Evolutionary conservation across 2,888 invertebrate species (phyloP), one percentile per base, ranked within the genome.

Genomic region (Dasysyrphus tricinctus): DNA sequence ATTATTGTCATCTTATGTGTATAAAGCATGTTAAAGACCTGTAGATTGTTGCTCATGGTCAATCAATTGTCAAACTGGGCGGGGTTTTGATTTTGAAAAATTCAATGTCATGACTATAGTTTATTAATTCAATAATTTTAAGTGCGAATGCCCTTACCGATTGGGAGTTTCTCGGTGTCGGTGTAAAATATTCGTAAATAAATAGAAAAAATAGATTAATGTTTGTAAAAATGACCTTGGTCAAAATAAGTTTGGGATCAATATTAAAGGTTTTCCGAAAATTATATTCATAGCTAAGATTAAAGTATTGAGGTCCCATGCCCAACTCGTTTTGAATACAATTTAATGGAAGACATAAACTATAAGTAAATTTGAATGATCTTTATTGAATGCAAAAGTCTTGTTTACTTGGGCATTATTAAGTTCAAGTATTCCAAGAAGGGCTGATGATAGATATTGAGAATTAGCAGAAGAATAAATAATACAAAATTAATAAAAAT

Each of bases 1-100:
- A 42, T 61, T 14, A 24, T 49, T 49, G 11, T 19, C 49, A 49
- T 49, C 16, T 24, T 42, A 5, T 12, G 3, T 42, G 3, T 67
- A n/a, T 54, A 39, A 39, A 19, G 47, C 6, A n/a, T 37, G 1
- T 11, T 51, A 65, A 65, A 49, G 39, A 37, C 56, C 51, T 29
- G 24, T 44, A 32, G 32, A 14, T 73, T 61, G 65, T 80, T 67
- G 42, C 24, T 42, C 79, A 73, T 79, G 79, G 65, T 73, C 47
- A 65, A 12, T 79, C 57, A 73, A 73, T 29, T 12, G 70, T 70
- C 24, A 63, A 63, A 72, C 4, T 56, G 72, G 72, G 72, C 72
- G 72, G 51, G 37, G 44, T 34, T 56, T 54, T 72, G 72, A 72
- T 63, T 72, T 72, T 79, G 78, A 56, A 59, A 65, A 9, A 19